Conservation (phyloP, 2,113 vertebrate genomes). For the Ictalurus furcatus region DNA sequence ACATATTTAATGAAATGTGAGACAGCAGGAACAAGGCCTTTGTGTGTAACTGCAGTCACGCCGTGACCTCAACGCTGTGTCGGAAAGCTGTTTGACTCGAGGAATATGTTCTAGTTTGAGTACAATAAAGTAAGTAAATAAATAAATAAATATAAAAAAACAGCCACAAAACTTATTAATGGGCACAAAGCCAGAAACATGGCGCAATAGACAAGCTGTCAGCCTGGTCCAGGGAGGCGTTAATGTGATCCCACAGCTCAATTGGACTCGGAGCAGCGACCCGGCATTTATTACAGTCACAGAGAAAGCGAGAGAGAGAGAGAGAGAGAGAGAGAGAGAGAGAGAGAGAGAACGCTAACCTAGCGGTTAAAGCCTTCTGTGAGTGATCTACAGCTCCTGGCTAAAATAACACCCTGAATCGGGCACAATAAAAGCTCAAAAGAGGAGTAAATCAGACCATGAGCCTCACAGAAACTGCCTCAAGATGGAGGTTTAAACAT, state of each 20-base stretch:
- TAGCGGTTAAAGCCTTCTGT: constrained; percentile 35
- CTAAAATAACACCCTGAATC: constrained; percentile 38
- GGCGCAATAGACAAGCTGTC: constrained; percentile 54
- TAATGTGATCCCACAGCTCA: constrained; percentile 59
- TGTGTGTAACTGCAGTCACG: constrained; percentile 39
- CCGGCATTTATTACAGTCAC: constrained; percentile 53
- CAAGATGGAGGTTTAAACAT: constrained; percentile 20
- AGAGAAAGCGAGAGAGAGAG: constrained; percentile 16
- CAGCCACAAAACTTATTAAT: constrained; percentile 39
- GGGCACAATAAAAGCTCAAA: constrained; percentile 15
- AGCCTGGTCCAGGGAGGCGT: constrained; percentile 44
- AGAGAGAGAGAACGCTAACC: constrained; percentile 19
- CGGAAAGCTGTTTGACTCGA: constrained; percentile 24
- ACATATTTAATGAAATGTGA: constrained; percentile 59
- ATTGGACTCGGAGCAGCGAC: constrained; percentile 42
- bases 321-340: not conserved
- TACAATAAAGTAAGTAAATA: not conserved
- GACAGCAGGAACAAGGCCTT: constrained; percentile 18
- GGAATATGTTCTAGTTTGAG: constrained; percentile 3
- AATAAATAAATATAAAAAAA: not conserved
- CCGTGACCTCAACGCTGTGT: constrained; percentile 31
- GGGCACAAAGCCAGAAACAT: constrained; percentile 47
- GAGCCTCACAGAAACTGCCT: constrained; percentile 20
- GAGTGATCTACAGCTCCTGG: constrained; percentile 47
- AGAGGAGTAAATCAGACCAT: constrained; percentile 13